Evolutionary conservation across 2,797 vertebrate species (phyloP), one percentile per base, ranked within the genome.

Genomic region (Smutsia gigantea): DNA sequence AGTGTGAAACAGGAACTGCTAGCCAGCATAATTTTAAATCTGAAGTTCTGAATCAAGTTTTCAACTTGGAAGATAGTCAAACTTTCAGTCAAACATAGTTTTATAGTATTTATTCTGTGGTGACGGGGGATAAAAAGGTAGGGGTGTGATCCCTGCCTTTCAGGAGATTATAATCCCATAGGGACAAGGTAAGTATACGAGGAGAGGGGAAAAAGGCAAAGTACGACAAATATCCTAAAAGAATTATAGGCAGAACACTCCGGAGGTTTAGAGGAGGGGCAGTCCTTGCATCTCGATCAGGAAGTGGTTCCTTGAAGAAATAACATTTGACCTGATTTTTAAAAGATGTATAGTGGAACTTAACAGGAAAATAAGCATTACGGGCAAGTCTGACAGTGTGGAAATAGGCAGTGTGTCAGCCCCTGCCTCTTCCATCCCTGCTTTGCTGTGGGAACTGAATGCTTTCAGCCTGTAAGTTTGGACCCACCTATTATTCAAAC

Each of bases 31-130:
- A 91, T 55, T 81, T 95, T 91, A 96, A 87, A 72, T 21, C 55
- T 61, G 21, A 88, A 78, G 11, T 69, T 88, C 31, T 75, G 37
- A 81, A 42, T 88, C 71, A 91, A 19, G 10, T 87, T 97, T 85
- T 85, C 42, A 75, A 57, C 39, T 79, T 84, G 34, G 11, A 95
- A 87, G 9, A 66, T 17, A 78, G 31, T 72, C 27, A 93, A 49
- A 81, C 13, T 93, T 84, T 74, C n/a, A 31, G 49, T 37, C 17
- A 91, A 74, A 84, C 34, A 75, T 69, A 59, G 18, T 84, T 95
- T 85, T 69, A 39, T 84, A 93, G 42, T 61, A 63, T 96, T 21
- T 64, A 34, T 15, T 71, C 25, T 93, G 5, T 55, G 4, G 37
- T 82, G 66, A 86, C 4, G 69, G 46, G 31, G 17, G 77, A 81